These are phyloP conservation scores for Cryptomyrus ogoouensis DNA, from an alignment of 2,113 vertebrate species.

Conservation along the genomic window DNA sequence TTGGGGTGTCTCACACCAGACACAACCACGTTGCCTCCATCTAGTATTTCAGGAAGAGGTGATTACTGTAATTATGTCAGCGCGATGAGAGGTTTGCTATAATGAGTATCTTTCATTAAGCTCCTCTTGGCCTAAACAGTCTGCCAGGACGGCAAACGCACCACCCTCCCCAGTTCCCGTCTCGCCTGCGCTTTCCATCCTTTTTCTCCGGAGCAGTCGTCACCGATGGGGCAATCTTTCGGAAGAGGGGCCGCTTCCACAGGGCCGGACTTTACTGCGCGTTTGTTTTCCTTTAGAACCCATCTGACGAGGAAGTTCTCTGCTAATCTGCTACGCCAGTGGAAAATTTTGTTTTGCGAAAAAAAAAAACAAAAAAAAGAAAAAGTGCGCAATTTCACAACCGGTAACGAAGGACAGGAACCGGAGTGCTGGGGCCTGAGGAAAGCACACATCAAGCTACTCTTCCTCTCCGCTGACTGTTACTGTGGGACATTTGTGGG, in stretches of 20 bases:
- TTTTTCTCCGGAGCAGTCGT: neutral
- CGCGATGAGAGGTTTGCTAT: constrained; percentile 54
- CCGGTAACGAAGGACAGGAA: neutral
- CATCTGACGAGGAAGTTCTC: neutral
- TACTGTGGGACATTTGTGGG: neutral
- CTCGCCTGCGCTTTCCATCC: neutral
- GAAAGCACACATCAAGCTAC: neutral
- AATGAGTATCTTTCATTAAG: constrained; percentile 53
- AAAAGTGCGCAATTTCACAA: neutral
- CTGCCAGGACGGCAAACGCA: constrained; percentile 30
- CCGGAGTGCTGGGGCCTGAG: neutral
- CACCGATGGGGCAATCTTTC: neutral
- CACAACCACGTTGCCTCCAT: constrained; percentile 53
- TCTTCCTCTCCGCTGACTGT: neutral
- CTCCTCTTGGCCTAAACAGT: constrained; percentile 40
- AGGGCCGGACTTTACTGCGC: neutral
- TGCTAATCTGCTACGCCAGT: neutral
- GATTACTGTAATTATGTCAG: constrained; percentile 58
- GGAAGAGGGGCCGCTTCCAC: neutral
- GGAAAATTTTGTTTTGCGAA: constrained; percentile 1
- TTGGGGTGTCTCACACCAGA: constrained; percentile 50
- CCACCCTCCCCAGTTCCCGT: neutral
- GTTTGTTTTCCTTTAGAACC: neutral
- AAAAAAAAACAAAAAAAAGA: neutral
- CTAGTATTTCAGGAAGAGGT: constrained; percentile 48